Evolutionary conservation across 2,113 vertebrate species (phyloP).

Genomic region (Ciconia maguari): DNA sequence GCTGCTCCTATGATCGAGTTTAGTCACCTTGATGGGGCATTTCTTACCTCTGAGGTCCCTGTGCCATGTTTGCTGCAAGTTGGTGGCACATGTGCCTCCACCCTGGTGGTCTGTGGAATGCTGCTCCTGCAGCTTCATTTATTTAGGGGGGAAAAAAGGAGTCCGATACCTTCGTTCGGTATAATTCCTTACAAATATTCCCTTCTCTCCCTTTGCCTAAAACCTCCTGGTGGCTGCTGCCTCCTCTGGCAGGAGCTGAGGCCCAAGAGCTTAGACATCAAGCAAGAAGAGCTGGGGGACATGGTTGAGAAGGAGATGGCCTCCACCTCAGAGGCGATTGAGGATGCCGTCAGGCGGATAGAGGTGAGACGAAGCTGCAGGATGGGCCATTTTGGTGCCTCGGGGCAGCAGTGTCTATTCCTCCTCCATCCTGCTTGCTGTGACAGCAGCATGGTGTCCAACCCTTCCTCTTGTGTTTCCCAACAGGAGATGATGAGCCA

Average conservation of each 20-base stretch:
- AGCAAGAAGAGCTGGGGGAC: constrained; percentile 92
- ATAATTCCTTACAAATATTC: not conserved
- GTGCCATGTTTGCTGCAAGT: not conserved
- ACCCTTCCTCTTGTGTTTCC: not conserved
- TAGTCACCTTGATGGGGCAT: not conserved
- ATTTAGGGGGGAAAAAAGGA: not conserved
- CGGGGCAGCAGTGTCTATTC: too few relatives aligned
- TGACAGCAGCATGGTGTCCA: fast-evolving
- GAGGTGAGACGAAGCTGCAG: constrained; percentile 76
- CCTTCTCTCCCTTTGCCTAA: not conserved
- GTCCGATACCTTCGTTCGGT: not conserved
- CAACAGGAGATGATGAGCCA: constrained; percentile 96
- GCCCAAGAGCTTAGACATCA: constrained; percentile 89
- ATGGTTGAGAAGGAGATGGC: constrained; percentile 98
- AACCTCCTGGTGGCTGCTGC: not conserved
- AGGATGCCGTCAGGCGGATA: constrained; percentile 91
- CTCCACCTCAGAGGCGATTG: constrained; percentile 89
- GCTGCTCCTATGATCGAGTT: not conserved
- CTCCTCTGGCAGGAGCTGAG: constrained; percentile 81
- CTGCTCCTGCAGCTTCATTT: not conserved
- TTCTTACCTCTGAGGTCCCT: not conserved
- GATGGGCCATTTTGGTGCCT: not conserved
- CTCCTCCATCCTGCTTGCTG: not conserved
- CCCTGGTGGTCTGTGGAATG: not conserved
- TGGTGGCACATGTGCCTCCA: not conserved